A percentile compares a stretch with the other conserved stretches of the same genome.
These are phyloP conservation scores for Drosophila nasuta DNA, from an alignment of 1,140 invertebrate genomes.

Conservation along the genomic window DNA sequence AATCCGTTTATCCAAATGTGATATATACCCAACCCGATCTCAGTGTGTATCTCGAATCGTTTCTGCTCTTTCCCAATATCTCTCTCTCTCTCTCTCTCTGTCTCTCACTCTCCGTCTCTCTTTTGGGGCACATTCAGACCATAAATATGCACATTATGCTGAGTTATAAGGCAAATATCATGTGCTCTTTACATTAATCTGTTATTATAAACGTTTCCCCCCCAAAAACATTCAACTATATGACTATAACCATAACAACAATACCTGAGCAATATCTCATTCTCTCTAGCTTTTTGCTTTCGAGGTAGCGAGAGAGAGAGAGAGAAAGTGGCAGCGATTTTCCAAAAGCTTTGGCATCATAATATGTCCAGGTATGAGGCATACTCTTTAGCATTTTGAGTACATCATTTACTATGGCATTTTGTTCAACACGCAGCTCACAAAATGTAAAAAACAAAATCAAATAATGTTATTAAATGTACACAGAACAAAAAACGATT, in stretches of 20 bases:
- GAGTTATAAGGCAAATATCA: constrained; percentile 15
- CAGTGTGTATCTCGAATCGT: constrained; percentile 28
- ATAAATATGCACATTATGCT: constrained; percentile 11
- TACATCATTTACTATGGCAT: not conserved
- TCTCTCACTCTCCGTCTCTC: not conserved
- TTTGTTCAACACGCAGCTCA: not conserved
- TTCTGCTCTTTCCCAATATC: constrained; percentile 7
- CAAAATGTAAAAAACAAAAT: not conserved
- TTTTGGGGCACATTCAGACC: constrained; percentile 1
- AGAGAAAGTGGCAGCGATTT: constrained; percentile 8
- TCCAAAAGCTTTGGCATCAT: constrained; percentile 12
- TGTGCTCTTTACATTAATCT: constrained; percentile 26
- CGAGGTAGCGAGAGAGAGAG: not conserved
- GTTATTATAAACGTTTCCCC: constrained; percentile 3
- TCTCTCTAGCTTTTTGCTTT: no score
- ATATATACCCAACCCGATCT: constrained; percentile 56
- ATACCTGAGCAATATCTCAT: not conserved
- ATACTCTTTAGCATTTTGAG: not conserved
- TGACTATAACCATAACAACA: not conserved
- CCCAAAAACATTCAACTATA: not conserved
- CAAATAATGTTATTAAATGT: not conserved
- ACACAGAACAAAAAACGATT: no score
- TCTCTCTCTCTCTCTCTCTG: not conserved
- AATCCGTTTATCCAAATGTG: constrained; percentile 72
- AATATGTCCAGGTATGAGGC: constrained; percentile 4